A percentile compares a stretch with the other conserved stretches of the same genome.
These are phyloP conservation scores for Brachyalestes nurse DNA, from an alignment of 2,797 vertebrate genomes.

Conservation along the genomic window DNA sequence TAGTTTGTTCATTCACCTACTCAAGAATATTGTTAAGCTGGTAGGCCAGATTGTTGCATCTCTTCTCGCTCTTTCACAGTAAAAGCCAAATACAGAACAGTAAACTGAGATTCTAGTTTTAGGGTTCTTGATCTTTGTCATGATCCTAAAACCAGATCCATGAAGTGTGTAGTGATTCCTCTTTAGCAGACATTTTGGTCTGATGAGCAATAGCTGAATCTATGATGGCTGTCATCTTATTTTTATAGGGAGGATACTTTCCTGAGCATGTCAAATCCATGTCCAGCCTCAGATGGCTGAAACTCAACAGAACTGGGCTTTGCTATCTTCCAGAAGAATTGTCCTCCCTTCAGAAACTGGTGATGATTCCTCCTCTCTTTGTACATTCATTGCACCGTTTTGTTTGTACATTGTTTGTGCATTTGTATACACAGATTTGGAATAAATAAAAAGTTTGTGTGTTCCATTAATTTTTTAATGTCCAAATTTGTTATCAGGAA, in stretches of 20 bases:
- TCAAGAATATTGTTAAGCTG: neutral
- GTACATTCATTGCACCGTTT: too few species aligned
- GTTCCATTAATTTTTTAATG: neutral
- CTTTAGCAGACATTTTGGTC: neutral
- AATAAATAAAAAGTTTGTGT: neutral
- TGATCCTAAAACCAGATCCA: too few species aligned
- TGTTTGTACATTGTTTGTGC: too few species aligned
- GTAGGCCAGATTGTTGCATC: neutral
- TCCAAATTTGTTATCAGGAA: constrained; percentile 77
- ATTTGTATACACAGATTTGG: neutral
- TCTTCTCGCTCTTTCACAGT: neutral
- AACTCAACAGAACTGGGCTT: constrained; percentile 93
- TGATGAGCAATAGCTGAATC: neutral
- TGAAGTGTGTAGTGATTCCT: neutral
- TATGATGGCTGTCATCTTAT: constrained; percentile 3
- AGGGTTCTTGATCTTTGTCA: neutral
- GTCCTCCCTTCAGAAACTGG: constrained; percentile 94
- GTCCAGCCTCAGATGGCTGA: constrained; percentile 98
- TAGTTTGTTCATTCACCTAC: neutral
- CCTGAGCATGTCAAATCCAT: constrained; percentile 95
- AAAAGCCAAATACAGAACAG: neutral
- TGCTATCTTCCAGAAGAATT: constrained; percentile 98
- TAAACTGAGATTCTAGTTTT: neutral
- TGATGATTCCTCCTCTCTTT: constrained; percentile 68
- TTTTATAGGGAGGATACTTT: constrained; percentile 91